A percentile compares a stretch with the other conserved stretches of the same genome.
These are phyloP conservation scores for Ooceraea biroi DNA, from an alignment of 1,140 invertebrate genomes.

Conservation along the genomic window DNA sequence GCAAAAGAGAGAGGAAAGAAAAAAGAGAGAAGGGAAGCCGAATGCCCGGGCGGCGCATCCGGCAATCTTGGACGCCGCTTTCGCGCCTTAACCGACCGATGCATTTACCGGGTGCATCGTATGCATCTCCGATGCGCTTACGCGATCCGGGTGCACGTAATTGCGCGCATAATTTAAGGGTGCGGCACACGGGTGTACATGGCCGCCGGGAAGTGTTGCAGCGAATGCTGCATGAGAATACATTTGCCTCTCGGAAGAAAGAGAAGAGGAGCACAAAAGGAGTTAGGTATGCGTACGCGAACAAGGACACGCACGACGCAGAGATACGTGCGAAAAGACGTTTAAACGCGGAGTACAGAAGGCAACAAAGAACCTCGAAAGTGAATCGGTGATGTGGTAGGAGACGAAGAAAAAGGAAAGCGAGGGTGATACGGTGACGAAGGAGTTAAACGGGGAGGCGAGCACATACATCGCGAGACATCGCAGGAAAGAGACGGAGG, in stretches of 20 bases:
- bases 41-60: slow-evolving; percentile 11
- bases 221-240: slow-evolving; percentile 19
- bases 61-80: slow-evolving; percentile 10
- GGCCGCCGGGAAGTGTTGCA: slow-evolving; percentile 50
- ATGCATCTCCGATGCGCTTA: slow-evolving; percentile 63
- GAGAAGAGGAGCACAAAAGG: not conserved
- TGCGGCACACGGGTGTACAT: slow-evolving; percentile 73
- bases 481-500: slow-evolving; percentile 11
- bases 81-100: slow-evolving; percentile 7
- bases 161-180: slow-evolving; percentile 84
- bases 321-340: slow-evolving; percentile 6
- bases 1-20: not conserved
- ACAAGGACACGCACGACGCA: not conserved
- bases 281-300: too few species aligned
- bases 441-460: slow-evolving; percentile 39
- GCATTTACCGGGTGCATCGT: slow-evolving; percentile 49
- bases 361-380: slow-evolving; percentile 24
- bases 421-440: slow-evolving; percentile 37
- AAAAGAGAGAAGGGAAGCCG: not conserved
- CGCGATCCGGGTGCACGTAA: slow-evolving; percentile 77
- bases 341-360: not conserved
- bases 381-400: slow-evolving; percentile 53
- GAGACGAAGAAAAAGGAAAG: slow-evolving; percentile 64
- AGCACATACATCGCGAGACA: slow-evolving; percentile 38
- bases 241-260: not conserved